These are phyloP conservation scores for Oceanodroma tethys DNA, from an alignment of 2,113 vertebrate genomes.

Conservation along the genomic window DNA sequence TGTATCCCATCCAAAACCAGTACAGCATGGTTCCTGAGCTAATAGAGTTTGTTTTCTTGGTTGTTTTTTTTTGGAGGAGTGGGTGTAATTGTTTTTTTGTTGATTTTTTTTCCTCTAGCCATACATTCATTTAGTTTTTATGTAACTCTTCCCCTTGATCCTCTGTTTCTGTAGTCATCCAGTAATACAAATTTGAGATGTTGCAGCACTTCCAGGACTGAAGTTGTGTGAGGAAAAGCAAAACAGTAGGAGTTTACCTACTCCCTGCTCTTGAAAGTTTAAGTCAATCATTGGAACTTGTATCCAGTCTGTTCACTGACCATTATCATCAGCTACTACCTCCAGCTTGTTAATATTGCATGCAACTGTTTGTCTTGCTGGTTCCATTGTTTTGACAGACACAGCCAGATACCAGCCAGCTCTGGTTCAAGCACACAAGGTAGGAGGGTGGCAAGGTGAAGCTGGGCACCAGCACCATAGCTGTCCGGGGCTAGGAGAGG, in stretches of 20 bases:
- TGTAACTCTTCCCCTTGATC: not conserved
- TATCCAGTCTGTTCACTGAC: not conserved
- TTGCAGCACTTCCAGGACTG: not conserved
- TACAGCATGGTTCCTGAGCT: not conserved
- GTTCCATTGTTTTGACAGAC: not conserved
- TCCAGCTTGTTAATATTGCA: not conserved
- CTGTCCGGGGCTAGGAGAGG: not conserved
- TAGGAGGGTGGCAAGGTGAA: not conserved
- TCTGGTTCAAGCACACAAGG: not conserved
- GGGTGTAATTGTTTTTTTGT: accelerated
- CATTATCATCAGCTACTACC: not conserved
- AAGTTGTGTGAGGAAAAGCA: not conserved
- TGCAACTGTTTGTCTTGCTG: not conserved
- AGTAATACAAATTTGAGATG: not conserved
- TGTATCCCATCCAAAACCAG: not conserved
- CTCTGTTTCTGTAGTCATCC: not conserved
- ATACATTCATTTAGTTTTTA: not conserved
- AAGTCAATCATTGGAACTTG: not conserved
- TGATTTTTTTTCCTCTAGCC: not conserved
- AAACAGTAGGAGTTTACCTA: not conserved
- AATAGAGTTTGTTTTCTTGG: not conserved
- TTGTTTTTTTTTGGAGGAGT: accelerated
- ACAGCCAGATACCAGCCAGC: not conserved
- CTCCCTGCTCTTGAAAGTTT: not conserved
- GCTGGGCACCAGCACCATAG: not conserved